Evolutionary conservation across 2,113 vertebrate genomes (phyloP), one percentile per base, ranked within the genome.

Genomic region (Pollachius pollachius): DNA sequence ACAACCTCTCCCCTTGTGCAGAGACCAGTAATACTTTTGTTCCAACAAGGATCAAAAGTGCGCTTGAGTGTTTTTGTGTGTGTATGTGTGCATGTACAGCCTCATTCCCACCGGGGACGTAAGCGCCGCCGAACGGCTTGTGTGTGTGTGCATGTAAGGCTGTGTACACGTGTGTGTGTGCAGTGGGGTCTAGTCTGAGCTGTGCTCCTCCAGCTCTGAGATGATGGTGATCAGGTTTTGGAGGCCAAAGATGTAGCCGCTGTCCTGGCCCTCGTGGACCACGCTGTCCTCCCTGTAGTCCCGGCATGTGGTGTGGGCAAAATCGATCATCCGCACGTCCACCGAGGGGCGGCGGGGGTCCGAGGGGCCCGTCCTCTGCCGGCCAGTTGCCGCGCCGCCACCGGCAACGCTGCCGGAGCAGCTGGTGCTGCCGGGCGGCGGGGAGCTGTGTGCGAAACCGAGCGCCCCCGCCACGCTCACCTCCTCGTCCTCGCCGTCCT

Each of bases 211-310:
- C 89, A 99, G 94, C 92, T 99, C 94, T 74, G 97, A 97, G 89
- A 99, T 94, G 92, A 99, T 97, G 91, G 92, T 94, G 93, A 99
- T 97, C 83, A 99, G 93, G 85, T 97, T 99, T 89, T 99, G 95
- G 64, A 99, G 94, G 85, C 97, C 97, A 63, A 98, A 98, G 87
- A 99, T 96, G 65, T 98, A 99, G 77, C 96, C 97, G 0, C 94
- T 97, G 85, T 99, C 97, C 84, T 94, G 94, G 74, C 97, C 97
- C 87, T 99, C 96, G 0, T 99, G 95, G 19, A 98, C 95, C 80
- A 99, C 94, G 0, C 93, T 95, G 84, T 96, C 95, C 84, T 96
- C 96, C 17, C 93, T 91, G 19, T 94, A 99, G 81, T 97, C 93
- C 81, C 95, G 95, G 89, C 97, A 99, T 9, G 97, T 98, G n/a